These are phyloP conservation scores for Plagodis pulveraria DNA, from an alignment of 2,888 invertebrate species.

Conservation along the genomic window DNA sequence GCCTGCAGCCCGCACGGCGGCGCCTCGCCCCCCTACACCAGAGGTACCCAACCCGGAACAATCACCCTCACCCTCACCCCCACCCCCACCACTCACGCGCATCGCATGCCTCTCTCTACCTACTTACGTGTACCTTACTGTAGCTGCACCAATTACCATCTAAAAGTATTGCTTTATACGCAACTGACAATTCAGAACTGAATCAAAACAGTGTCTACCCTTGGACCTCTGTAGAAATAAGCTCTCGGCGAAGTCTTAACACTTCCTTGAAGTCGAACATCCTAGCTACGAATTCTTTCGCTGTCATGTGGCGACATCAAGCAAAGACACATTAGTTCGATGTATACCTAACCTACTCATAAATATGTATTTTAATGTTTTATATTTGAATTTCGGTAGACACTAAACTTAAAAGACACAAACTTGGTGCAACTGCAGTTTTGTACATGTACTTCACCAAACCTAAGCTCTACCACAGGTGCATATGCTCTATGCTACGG, in stretches of 20 bases:
- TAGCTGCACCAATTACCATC: neutral
- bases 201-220: too few relatives aligned
- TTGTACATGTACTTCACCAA: conserved; percentile 19
- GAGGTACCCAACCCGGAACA: conserved; percentile 79
- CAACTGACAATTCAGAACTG: too few relatives aligned
- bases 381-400: too few relatives aligned
- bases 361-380: too few relatives aligned
- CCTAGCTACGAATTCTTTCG: too few relatives aligned
- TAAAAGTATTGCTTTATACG: neutral
- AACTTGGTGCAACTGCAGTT: conserved; percentile 15
- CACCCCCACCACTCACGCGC: conserved; percentile 23
- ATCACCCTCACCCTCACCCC: conserved; percentile 31
- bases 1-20: conserved; percentile 89
- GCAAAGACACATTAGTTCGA: too few relatives aligned
- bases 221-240: too few relatives aligned
- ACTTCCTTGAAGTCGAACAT: too few relatives aligned
- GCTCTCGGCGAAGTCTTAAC: too few relatives aligned
- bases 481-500: neutral
- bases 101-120: neutral
- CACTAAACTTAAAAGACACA: too few relatives aligned
- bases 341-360: too few relatives aligned
- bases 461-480: conserved; percentile 2
- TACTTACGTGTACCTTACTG: neutral
- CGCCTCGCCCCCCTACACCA: conserved; percentile 88
- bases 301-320: too few relatives aligned